Percentiles rank a stretch among this genome's conserved stretches.
phyloP scores from a whole-genome alignment of 2,888 invertebrate species.

The Actias luna region DNA sequence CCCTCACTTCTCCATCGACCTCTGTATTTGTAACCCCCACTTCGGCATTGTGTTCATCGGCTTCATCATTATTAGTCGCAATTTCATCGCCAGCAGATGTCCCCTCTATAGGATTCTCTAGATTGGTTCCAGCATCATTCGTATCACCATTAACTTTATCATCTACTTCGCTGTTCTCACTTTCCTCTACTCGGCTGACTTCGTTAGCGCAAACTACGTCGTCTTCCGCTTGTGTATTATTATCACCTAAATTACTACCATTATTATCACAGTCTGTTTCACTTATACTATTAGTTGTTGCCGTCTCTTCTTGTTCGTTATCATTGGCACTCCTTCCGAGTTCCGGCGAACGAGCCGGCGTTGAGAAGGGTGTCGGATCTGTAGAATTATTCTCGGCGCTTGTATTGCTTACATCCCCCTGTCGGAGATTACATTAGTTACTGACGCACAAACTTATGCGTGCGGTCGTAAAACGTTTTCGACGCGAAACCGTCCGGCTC shows the following conservation, averaged over 20 bases:
- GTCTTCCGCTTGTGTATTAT: slow-evolving; percentile 64
- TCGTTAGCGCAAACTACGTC: slow-evolving; percentile 75
- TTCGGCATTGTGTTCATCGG: slow-evolving; percentile 19
- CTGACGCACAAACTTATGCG: slow-evolving; percentile 53
- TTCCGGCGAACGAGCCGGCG: slow-evolving; percentile 64
- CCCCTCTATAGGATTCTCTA: not conserved
- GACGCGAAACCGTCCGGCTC: not conserved
- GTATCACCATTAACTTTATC: slow-evolving; percentile 33
- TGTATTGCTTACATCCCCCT: slow-evolving; percentile 75
- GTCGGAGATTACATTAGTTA: slow-evolving; percentile 65
- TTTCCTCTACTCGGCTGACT: slow-evolving; percentile 22
- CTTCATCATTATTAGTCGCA: slow-evolving; percentile 17
- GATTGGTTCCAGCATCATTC: slow-evolving; percentile 20
- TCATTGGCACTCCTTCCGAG: slow-evolving; percentile 18
- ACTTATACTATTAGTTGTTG: slow-evolving; percentile 62
- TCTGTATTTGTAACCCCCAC: not conserved
- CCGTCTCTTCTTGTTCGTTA: slow-evolving; percentile 34
- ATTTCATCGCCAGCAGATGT: not conserved
- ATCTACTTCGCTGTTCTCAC: slow-evolving; percentile 28
- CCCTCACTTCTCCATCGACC: slow-evolving; percentile 22
- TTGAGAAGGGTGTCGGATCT: slow-evolving; percentile 66
- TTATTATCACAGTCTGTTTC: slow-evolving; percentile 77
- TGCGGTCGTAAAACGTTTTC: slow-evolving; percentile 33
- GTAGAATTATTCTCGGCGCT: slow-evolving; percentile 62
- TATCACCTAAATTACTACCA: slow-evolving; percentile 75